Conservation (phyloP, 2,888 invertebrate species). For the Caenorhabditis wallacei region DNA sequence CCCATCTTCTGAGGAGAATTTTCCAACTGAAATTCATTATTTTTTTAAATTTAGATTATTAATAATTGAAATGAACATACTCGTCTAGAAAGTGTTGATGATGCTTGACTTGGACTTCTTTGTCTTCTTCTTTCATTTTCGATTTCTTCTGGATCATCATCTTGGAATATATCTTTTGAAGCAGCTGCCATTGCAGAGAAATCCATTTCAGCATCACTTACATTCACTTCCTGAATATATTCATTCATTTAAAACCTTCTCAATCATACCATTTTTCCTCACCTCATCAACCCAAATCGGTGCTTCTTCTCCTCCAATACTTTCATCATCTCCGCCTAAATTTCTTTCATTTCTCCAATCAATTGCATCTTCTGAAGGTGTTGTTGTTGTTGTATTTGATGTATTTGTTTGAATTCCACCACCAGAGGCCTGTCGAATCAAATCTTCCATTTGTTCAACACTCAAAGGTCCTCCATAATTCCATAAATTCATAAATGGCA, state of each 20-base stretch:
- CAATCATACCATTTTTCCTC: neutral
- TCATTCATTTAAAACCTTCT: neutral
- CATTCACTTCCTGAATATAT: conserved; percentile 46
- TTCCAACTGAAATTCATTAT: conserved; percentile 22
- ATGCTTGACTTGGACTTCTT: conserved; percentile 56
- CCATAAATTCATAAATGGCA: conserved; percentile 64
- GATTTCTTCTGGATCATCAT: conserved; percentile 24
- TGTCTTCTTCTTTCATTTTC: conserved; percentile 21
- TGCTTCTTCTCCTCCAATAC: conserved; percentile 15
- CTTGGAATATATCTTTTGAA: conserved; percentile 38
- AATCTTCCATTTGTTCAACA: conserved; percentile 54
- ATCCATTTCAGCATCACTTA: conserved; percentile 56
- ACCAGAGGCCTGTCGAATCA: conserved; percentile 39
- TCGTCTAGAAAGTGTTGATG: conserved; percentile 50
- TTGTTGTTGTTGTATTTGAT: conserved; percentile 30
- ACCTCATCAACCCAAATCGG: conserved; percentile 65
- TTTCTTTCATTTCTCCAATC: neutral
- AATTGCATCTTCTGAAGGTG: conserved; percentile 9
- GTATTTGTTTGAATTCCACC: neutral
- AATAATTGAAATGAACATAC: conserved; percentile 20
- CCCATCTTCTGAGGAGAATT: conserved; percentile 38
- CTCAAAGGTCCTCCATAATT: conserved; percentile 51
- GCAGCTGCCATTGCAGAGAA: conserved; percentile 59
- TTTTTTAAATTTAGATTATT: no score
- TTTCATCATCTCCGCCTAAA: neutral